Evolutionary conservation across 2,113 vertebrate genomes (phyloP).

Genomic region (Elaphurus davidianus): DNA sequence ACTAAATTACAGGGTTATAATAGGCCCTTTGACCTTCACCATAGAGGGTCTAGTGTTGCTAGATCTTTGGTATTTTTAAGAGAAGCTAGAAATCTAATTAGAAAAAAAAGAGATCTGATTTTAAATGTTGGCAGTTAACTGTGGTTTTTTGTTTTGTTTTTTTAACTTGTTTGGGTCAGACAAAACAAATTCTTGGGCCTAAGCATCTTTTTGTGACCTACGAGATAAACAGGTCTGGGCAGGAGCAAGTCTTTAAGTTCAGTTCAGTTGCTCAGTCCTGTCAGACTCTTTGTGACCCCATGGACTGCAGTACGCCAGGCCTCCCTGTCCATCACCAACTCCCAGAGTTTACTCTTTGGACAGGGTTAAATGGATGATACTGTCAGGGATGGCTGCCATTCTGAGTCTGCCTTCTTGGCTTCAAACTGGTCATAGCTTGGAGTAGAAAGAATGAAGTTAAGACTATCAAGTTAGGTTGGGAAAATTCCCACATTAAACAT

Average conservation of each 20-base stretch:
- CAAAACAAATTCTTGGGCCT: neutral
- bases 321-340: neutral
- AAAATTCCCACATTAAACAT: neutral
- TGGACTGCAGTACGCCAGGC: neutral
- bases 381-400: neutral
- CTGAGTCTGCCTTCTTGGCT: neutral
- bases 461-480: neutral
- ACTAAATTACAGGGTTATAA: neutral
- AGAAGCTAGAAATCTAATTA: conserved; percentile 2
- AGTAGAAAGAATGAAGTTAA: conserved; percentile 18
- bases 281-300: neutral
- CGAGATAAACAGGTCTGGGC: neutral
- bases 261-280: neutral
- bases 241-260: neutral
- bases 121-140: conserved; percentile 25
- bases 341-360: neutral
- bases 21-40: neutral
- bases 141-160: neutral
- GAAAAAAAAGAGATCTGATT: neutral
- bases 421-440: neutral
- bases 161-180: neutral
- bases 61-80: conserved; percentile 7
- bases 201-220: neutral
- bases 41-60: neutral
- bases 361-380: neutral